Conservation (phyloP, 1,140 invertebrate species). For the Macrocentrus cingulum region DNA sequence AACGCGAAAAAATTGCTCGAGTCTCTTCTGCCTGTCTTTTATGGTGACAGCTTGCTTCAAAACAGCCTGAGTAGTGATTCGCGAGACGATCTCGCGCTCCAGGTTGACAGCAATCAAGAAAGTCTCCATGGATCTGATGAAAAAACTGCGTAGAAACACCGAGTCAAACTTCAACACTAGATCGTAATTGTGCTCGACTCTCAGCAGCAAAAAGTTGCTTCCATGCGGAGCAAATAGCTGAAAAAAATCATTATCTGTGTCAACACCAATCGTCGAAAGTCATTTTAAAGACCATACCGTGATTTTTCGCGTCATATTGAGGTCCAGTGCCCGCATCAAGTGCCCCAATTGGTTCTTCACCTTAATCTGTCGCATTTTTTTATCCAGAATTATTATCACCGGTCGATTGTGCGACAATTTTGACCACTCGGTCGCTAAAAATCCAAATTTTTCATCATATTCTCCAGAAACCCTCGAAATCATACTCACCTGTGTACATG, state of each 20-base stretch:
- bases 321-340: slow-evolving; percentile 48
- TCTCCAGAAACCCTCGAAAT: not conserved
- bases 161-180: slow-evolving; percentile 54
- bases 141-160: slow-evolving; percentile 39
- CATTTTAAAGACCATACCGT: slow-evolving; percentile 15
- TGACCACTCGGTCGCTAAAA: slow-evolving; percentile 59
- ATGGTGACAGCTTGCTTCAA: slow-evolving; percentile 54
- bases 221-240: slow-evolving; percentile 51
- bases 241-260: slow-evolving; percentile 6
- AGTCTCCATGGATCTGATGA: slow-evolving; percentile 43
- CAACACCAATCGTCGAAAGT: no score
- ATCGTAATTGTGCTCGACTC: slow-evolving; percentile 66
- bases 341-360: slow-evolving; percentile 43
- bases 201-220: slow-evolving; percentile 58
- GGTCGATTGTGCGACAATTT: slow-evolving; percentile 44
- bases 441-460: slow-evolving; percentile 10
- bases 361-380: slow-evolving; percentile 37
- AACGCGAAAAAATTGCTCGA: slow-evolving; percentile 62
- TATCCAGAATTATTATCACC: slow-evolving; percentile 53
- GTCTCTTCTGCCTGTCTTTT: slow-evolving; percentile 51
- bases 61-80: slow-evolving; percentile 39
- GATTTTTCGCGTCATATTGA: slow-evolving; percentile 28
- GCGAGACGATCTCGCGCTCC: slow-evolving; percentile 31
- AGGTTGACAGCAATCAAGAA: slow-evolving; percentile 40
- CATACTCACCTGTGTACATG: slow-evolving; percentile 32